These are phyloP conservation scores for Oreonectes daqikongensis DNA, from an alignment of 2,797 vertebrate genomes.

Conservation along the genomic window DNA sequence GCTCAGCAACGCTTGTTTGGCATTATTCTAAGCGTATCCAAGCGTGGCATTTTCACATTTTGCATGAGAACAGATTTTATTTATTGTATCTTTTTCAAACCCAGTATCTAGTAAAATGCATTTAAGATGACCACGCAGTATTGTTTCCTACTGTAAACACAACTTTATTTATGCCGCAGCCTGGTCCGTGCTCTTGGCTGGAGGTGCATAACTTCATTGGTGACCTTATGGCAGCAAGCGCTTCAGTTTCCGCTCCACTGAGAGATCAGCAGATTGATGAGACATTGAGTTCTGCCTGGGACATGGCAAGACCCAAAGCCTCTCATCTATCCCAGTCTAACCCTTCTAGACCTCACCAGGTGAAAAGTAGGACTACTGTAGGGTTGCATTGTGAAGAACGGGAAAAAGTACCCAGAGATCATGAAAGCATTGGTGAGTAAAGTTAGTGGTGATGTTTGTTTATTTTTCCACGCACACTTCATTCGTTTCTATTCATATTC, in stretches of 20 bases:
- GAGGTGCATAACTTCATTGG: slow-evolving; percentile 82
- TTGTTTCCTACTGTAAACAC: background rate
- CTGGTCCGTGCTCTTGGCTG: slow-evolving; percentile 76
- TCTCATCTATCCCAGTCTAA: slow-evolving; percentile 51
- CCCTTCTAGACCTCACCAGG: slow-evolving; percentile 54
- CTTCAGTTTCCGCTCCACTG: slow-evolving; percentile 47
- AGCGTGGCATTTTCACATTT: slow-evolving; percentile 21
- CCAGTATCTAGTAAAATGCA: background rate
- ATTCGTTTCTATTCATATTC: background rate
- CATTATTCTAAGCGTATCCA: slow-evolving; percentile 24
- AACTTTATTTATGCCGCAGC: slow-evolving; percentile 50
- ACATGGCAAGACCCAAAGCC: slow-evolving; percentile 62
- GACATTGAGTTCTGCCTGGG: slow-evolving; percentile 69
- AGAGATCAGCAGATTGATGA: slow-evolving; percentile 63
- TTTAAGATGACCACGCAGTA: background rate
- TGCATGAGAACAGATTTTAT: background rate
- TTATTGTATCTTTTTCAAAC: background rate
- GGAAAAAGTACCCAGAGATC: slow-evolving; percentile 58
- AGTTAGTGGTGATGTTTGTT: background rate
- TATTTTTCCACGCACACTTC: background rate
- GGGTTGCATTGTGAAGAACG: slow-evolving; percentile 56
- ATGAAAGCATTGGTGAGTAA: slow-evolving; percentile 58
- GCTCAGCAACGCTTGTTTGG: slow-evolving; percentile 1
- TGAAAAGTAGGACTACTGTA: slow-evolving; percentile 60
- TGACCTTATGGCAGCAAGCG: slow-evolving; percentile 75